A percentile compares a stretch with the other conserved stretches of the same genome.
Conservation (phyloP, 2,113 vertebrate species). For the Phaethon lepturus region DNA sequence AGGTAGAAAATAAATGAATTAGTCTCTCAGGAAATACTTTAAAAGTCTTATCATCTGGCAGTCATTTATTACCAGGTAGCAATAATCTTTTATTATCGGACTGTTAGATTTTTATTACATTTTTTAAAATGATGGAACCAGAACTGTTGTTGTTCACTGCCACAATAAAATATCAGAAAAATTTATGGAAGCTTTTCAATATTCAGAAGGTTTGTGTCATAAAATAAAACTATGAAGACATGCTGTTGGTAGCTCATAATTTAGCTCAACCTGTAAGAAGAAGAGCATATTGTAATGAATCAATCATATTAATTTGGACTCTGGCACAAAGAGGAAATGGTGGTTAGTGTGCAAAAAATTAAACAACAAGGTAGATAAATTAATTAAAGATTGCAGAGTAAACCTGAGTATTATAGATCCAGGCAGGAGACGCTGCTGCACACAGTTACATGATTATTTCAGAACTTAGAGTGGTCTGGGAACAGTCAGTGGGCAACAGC, state of each 20-base stretch:
- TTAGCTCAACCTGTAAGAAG: not conserved
- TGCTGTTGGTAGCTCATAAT: conserved; percentile 20
- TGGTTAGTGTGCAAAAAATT: not conserved
- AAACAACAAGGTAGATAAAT: not conserved
- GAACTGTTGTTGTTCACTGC: conserved; percentile 28
- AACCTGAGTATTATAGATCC: not conserved
- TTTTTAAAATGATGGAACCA: conserved; percentile 28
- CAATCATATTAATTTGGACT: not conserved
- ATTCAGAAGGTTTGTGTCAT: conserved; percentile 18
- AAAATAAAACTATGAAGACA: conserved; percentile 14
- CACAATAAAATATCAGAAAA: conserved; percentile 19
- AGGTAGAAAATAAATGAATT: conserved; percentile 48
- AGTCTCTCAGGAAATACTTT: conserved; percentile 28
- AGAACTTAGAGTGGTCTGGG: not conserved
- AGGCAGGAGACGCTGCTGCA: not conserved
- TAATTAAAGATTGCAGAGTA: not conserved
- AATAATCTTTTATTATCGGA: conserved; percentile 54
- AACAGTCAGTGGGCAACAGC: not conserved
- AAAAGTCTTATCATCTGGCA: conserved; percentile 33
- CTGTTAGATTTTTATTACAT: conserved; percentile 43
- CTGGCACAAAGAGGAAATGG: not conserved
- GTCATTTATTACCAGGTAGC: conserved; percentile 23
- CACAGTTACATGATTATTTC: not conserved
- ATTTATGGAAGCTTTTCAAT: conserved; percentile 47
- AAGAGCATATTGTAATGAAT: not conserved